Percentiles rank a stretch among this genome's conserved stretches.
Conservation (phyloP, 2,888 invertebrate species). For the Griposia aprilina region DNA sequence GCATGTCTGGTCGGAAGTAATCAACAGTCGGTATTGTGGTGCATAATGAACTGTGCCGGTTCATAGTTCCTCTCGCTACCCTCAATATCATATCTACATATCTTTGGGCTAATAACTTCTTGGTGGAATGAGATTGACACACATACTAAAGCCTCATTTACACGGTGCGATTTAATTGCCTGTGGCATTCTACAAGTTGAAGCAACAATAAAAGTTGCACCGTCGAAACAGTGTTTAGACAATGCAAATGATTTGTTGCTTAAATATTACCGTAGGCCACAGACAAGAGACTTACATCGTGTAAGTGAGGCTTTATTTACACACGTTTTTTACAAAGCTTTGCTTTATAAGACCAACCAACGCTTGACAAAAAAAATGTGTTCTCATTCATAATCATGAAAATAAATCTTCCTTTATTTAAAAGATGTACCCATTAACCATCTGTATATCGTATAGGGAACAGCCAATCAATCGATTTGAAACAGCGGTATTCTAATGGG, state of each 20-base stretch:
- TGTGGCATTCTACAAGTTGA: not conserved
- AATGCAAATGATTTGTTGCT: not conserved
- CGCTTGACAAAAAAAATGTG: too few relatives aligned
- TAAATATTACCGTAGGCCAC: too few relatives aligned
- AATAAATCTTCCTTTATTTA: not conserved
- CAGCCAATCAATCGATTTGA: too few relatives aligned
- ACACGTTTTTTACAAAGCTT: not conserved
- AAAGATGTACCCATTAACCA: not conserved
- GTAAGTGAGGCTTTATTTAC: not conserved
- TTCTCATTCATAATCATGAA: too few relatives aligned
- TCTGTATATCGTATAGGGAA: too few relatives aligned
- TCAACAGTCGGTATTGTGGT: slow-evolving; percentile 66
- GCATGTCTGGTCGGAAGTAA: slow-evolving; percentile 63
- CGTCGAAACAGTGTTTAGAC: too few relatives aligned
- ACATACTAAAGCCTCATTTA: not conserved
- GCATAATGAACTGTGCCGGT: slow-evolving; percentile 65
- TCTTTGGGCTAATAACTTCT: slow-evolving; percentile 32
- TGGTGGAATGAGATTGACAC: not conserved
- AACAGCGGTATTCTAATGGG: too few relatives aligned
- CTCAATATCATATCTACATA: slow-evolving; percentile 39
- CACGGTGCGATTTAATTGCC: not conserved
- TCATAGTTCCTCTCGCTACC: slow-evolving; percentile 27
- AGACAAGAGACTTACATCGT: not conserved
- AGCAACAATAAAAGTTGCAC: too few relatives aligned
- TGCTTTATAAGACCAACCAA: not conserved